phyloP scores from a whole-genome alignment of 2,113 vertebrate species.

The Pleuronectes platessa region DNA sequence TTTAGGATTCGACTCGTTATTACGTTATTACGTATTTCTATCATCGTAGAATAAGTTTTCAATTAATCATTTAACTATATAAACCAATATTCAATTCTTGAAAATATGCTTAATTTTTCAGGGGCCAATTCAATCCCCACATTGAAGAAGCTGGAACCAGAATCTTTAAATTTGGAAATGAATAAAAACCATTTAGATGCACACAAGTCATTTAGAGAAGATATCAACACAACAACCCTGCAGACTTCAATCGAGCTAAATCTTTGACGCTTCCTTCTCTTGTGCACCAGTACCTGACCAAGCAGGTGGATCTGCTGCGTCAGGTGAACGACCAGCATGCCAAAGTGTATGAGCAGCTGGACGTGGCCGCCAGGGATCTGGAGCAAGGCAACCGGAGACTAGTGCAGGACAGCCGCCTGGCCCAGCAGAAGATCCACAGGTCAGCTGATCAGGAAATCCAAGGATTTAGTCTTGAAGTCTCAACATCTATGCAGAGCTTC shows the following conservation, averaged over 20 bases:
- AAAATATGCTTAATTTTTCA: too few relatives aligned
- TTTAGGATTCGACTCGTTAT: background rate
- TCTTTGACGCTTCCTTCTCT: background rate
- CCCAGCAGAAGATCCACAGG: constrained; percentile 92
- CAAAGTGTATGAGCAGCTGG: constrained; percentile 95
- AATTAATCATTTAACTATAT: too few relatives aligned
- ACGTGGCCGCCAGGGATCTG: constrained; percentile 88
- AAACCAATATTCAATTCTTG: too few relatives aligned
- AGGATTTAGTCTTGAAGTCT: too few relatives aligned
- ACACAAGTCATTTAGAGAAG: background rate
- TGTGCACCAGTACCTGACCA: constrained; percentile 89
- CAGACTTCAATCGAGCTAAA: background rate
- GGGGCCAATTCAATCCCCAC: too few relatives aligned
- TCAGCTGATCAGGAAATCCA: constrained; percentile 46
- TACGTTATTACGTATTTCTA: too few relatives aligned
- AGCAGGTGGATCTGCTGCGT: constrained; percentile 91
- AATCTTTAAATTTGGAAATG: background rate
- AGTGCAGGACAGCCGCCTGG: constrained; percentile 87
- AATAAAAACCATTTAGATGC: background rate
- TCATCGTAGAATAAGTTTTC: too few relatives aligned
- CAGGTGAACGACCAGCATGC: constrained; percentile 97
- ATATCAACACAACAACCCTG: background rate
- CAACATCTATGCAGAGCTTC: too few relatives aligned
- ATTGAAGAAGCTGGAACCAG: background rate
- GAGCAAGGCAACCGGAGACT: constrained; percentile 91